Conservation (phyloP, 2,888 invertebrate species). For the Linyphia triangularis region DNA sequence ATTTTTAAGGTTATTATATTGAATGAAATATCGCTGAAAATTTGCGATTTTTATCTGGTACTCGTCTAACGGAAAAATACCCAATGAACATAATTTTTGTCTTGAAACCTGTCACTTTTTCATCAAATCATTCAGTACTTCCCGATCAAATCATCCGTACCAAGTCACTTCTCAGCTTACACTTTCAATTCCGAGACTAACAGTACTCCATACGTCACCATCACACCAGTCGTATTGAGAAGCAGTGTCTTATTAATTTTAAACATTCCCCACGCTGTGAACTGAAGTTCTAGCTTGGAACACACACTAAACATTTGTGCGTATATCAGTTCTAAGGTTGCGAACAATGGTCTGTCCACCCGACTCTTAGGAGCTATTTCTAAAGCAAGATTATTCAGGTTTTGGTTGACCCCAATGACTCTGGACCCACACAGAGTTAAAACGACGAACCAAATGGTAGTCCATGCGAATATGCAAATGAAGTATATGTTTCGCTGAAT, state of each 20-base stretch:
- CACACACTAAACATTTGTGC: conserved; percentile 7
- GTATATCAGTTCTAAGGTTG: conserved; percentile 11
- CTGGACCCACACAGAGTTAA: conserved; percentile 39
- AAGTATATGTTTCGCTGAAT: not conserved
- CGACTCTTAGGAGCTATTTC: not conserved
- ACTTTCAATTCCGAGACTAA: conserved; percentile 6
- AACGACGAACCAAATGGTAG: conserved; percentile 17
- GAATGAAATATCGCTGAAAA: too few species aligned
- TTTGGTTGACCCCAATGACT: not conserved
- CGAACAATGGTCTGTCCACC: not conserved
- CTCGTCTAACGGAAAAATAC: too few species aligned
- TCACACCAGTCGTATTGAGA: conserved; percentile 37
- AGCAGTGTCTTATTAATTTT: conserved; percentile 30
- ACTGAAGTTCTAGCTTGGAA: conserved; percentile 11
- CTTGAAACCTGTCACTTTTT: too few species aligned
- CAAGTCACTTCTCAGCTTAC: not conserved
- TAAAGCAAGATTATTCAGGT: not conserved
- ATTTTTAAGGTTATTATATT: too few species aligned
- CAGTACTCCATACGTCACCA: conserved; percentile 50
- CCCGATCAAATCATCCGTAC: too few species aligned
- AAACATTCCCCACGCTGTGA: conserved; percentile 55
- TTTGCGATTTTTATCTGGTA: too few species aligned
- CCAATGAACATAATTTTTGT: too few species aligned
- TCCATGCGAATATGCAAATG: conserved; percentile 29
- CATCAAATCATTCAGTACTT: too few species aligned